These are phyloP conservation scores for Bubo scandiacus DNA, from an alignment of 2,113 vertebrate species.

Conservation along the genomic window DNA sequence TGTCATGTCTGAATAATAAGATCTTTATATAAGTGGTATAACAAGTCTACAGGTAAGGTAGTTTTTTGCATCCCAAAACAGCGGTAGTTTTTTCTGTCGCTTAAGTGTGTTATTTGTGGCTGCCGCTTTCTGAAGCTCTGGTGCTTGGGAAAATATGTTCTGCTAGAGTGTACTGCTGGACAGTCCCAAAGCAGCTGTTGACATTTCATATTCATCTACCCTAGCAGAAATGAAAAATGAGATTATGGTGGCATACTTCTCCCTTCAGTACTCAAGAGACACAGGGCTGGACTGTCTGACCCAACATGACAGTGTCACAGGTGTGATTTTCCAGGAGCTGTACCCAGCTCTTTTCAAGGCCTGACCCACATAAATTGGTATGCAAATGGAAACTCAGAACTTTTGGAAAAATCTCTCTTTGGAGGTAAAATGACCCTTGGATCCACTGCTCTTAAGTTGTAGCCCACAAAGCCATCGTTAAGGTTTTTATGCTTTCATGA, in stretches of 20 bases:
- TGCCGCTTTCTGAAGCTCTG: background rate
- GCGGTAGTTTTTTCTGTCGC: fast-evolving
- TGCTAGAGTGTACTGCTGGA: background rate
- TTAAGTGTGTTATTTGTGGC: background rate
- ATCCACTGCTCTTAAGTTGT: background rate
- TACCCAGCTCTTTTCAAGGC: background rate
- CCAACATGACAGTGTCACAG: background rate
- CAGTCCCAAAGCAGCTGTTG: constrained; percentile 24
- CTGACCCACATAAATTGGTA: background rate
- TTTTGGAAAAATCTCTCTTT: background rate
- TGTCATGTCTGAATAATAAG: background rate
- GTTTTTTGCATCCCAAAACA: background rate
- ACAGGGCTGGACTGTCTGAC: background rate
- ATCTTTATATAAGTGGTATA: background rate
- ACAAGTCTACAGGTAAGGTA: background rate
- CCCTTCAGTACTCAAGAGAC: background rate
- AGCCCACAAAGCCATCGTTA: background rate
- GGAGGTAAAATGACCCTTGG: background rate
- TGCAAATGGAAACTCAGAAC: background rate
- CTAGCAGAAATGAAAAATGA: constrained; percentile 25
- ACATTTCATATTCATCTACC: background rate
- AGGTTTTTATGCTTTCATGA: background rate
- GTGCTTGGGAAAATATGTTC: background rate
- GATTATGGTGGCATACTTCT: background rate
- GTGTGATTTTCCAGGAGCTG: background rate